A percentile compares a stretch with the other conserved stretches of the same genome.
Conservation (phyloP, 2,888 invertebrate species). For the Venusia cambrica region DNA sequence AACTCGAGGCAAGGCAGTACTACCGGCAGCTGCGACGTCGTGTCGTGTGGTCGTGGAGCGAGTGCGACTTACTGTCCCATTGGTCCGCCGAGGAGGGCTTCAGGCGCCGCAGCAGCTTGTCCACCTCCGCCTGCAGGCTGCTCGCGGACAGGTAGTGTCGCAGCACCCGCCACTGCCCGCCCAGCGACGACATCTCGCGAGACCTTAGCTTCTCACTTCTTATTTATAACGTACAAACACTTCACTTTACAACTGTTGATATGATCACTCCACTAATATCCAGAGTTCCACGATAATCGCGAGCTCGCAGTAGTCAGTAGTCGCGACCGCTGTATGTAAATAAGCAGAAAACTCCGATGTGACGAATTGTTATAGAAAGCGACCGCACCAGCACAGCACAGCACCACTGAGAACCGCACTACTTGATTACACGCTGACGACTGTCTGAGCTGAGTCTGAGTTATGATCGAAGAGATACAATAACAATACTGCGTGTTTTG, state of each 20-base stretch:
- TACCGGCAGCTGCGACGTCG: too few species aligned
- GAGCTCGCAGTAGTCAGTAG: too few species aligned
- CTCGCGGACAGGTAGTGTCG: slow-evolving; percentile 63
- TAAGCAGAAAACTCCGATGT: too few species aligned
- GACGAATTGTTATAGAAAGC: too few species aligned
- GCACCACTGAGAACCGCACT: slow-evolving; percentile 4
- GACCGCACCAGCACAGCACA: too few species aligned
- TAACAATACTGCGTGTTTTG: neutral
- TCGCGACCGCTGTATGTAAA: too few species aligned
- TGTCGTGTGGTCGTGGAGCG: too few species aligned
- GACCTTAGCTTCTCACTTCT: neutral
- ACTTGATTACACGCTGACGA: slow-evolving; percentile 4
- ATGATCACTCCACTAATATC: too few species aligned
- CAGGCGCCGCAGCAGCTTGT: slow-evolving; percentile 61
- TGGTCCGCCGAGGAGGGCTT: slow-evolving; percentile 60
- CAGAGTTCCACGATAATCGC: too few species aligned
- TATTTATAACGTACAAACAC: too few species aligned
- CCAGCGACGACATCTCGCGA: slow-evolving; percentile 59
- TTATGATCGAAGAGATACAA: neutral
- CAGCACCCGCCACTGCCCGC: slow-evolving; percentile 68
- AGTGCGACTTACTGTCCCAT: slow-evolving; percentile 74
- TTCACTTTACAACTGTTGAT: too few species aligned
- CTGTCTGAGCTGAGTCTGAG: slow-evolving; percentile 1
- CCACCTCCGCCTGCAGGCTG: slow-evolving; percentile 61
- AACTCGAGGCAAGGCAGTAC: too few species aligned